A percentile compares a stretch with the other conserved stretches of the same genome.
These are phyloP conservation scores for Morpho helenor DNA, from an alignment of 2,888 invertebrate species.

Conservation along the genomic window DNA sequence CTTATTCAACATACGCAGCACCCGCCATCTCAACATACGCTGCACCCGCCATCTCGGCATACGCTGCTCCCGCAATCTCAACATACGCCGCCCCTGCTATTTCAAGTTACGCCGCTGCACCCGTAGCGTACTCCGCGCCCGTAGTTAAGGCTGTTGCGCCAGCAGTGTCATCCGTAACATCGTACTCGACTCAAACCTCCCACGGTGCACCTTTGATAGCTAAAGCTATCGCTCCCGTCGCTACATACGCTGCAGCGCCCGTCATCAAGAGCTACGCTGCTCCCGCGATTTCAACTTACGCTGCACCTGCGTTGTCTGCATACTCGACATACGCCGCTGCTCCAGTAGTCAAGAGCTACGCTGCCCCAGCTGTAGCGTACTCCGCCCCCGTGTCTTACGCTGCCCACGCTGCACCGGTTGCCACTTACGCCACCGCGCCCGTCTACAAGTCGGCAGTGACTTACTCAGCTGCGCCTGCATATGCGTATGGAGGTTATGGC, in stretches of 20 bases:
- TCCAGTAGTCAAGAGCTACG: constrained; percentile 52
- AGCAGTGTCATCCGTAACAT: constrained; percentile 38
- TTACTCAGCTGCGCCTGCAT: constrained; percentile 33
- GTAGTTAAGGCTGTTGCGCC: constrained; percentile 37
- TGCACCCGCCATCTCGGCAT: constrained; percentile 31
- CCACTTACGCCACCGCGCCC: constrained; percentile 33
- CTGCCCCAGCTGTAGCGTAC: constrained; percentile 55
- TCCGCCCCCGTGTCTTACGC: constrained; percentile 35
- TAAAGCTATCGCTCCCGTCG: constrained; percentile 42
- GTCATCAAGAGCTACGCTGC: constrained; percentile 68
- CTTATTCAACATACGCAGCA: constrained; percentile 40
- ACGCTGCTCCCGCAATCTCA: constrained; percentile 45
- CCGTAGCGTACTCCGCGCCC: constrained; percentile 64
- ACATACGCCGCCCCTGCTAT: constrained; percentile 35
- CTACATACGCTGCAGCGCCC: constrained; percentile 71
- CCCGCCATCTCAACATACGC: constrained; percentile 35
- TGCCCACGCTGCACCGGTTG: constrained; percentile 30
- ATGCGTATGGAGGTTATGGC: constrained; percentile 78
- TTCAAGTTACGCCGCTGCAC: constrained; percentile 44
- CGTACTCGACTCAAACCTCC: constrained; percentile 40
- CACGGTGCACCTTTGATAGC: constrained; percentile 37
- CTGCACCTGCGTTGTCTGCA: constrained; percentile 59
- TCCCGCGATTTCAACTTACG: constrained; percentile 43
- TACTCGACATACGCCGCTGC: constrained; percentile 73
- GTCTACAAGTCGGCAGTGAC: constrained; percentile 30